These are phyloP conservation scores for Cosmia pyralina DNA, from an alignment of 2,888 invertebrate genomes.

Conservation along the genomic window DNA sequence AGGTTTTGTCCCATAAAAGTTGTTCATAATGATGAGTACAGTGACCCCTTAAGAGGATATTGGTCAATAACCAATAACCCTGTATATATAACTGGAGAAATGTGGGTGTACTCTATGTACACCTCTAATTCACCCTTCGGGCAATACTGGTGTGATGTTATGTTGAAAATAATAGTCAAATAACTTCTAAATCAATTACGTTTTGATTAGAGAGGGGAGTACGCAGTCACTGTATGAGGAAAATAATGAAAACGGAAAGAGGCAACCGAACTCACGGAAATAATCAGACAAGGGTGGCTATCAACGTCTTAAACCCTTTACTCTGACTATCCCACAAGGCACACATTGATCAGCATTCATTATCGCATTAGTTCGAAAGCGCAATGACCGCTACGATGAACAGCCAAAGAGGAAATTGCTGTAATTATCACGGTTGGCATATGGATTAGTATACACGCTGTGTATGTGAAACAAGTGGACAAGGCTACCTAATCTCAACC, in stretches of 20 bases:
- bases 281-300: constrained; percentile 21
- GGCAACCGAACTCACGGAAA: constrained; percentile 2
- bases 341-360: constrained; percentile 23
- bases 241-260: constrained; percentile 30
- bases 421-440: constrained; percentile 31
- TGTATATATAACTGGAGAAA: no score
- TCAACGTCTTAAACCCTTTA: constrained; percentile 1
- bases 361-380: constrained; percentile 32
- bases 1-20: no score
- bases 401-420: constrained; percentile 32
- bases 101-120: no score
- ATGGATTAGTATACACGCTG: constrained; percentile 23
- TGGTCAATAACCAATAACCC: no score
- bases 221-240: constrained; percentile 13
- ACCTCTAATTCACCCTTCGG: no score
- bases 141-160: no score
- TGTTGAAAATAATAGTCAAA: neutral
- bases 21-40: no score
- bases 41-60: no score
- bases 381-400: constrained; percentile 29
- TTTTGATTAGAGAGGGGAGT: constrained; percentile 26
- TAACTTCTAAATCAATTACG: constrained; percentile 12
- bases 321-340: constrained; percentile 11
- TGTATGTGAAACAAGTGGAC: neutral
- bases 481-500: neutral